Evolutionary conservation across 2,113 vertebrate species (phyloP), one percentile per base, ranked within the genome.

Genomic region (Hyperopisus bebe): DNA sequence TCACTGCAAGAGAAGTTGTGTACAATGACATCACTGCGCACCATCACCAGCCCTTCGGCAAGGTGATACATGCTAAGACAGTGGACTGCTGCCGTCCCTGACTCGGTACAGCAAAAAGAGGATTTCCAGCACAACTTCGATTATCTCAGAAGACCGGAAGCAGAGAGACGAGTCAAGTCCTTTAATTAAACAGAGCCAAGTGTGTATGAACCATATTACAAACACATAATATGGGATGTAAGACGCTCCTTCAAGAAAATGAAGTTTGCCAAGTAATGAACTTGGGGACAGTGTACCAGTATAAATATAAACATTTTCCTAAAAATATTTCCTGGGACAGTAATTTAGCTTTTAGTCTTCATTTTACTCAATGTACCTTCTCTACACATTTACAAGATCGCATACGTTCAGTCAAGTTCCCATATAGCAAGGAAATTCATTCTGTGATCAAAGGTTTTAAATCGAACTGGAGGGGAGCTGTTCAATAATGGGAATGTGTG

Each of bases 241-340:
- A 84, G 55, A 27, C 19, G 62, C 50, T 85, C 50, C 85, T 35
- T 44, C 21, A 24, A 66, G 46, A 80, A 89, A 84, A 82, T 83
- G 5, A 89, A 66, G 17, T 21, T 53, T 53, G 51, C 51, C 0
- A 53, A 53, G 47, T 42, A 21, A 55, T 55, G 48, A 58, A 89
- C 47, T 51, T 21, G 10, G 21, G 77, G 50, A 51, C n/a, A 89
- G 19, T 89, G 74, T 62, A 48, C 80, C 39, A 84, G 80, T 84
- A 89, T 27, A 89, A 89, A 82, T 55, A 82, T 42, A 89, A 89
- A 82, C 35, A 27, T 15, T 55, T 44, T 89, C 48, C 80, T 53
- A 50, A 89, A 89, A 84, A 85, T 89, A 62, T 84, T 84, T 88
- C 46, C 55, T 82, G 44, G 50, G 77, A 89, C 48, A 55, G 48